These are phyloP conservation scores for Marasmarcha lunaedactyla DNA, from an alignment of 2,888 invertebrate genomes.

Conservation along the genomic window DNA sequence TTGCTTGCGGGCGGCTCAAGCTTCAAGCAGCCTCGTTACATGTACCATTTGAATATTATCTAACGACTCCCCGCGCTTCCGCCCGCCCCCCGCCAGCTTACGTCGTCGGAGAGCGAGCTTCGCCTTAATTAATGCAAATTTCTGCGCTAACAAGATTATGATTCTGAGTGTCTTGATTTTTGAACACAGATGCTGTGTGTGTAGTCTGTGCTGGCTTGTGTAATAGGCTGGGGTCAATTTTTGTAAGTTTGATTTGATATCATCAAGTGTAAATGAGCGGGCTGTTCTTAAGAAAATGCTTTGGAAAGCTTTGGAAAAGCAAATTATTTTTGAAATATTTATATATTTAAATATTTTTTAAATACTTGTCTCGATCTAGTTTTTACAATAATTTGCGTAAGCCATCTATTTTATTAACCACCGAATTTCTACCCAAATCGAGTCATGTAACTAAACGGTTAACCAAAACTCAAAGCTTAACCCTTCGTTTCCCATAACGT, in stretches of 20 bases:
- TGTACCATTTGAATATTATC: constrained; percentile 72
- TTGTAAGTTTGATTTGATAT: no score
- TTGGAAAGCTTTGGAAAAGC: no score
- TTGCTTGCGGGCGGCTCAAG: constrained; percentile 60
- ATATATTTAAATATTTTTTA: no score
- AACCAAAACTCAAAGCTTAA: neutral
- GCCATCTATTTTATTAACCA: no score
- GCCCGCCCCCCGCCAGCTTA: constrained; percentile 34
- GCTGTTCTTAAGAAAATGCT: no score
- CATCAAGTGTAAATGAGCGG: no score
- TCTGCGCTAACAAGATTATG: constrained; percentile 71
- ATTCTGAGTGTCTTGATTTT: constrained; percentile 51
- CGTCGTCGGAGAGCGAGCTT: constrained; percentile 29
- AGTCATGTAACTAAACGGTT: no score
- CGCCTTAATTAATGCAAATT: constrained; percentile 70
- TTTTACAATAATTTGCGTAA: no score
- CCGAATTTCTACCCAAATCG: no score
- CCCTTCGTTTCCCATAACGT: constrained; percentile 43
- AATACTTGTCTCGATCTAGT: no score
- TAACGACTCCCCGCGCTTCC: constrained; percentile 34
- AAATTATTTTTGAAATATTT: no score
- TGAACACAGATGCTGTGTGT: constrained; percentile 48
- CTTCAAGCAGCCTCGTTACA: constrained; percentile 55
- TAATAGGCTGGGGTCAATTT: no score
- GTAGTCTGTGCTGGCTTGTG: constrained; percentile 34